Percentiles rank a stretch among this genome's conserved stretches.
Conservation (phyloP, 2,113 vertebrate genomes). For the Todiramphus saurophagus region DNA sequence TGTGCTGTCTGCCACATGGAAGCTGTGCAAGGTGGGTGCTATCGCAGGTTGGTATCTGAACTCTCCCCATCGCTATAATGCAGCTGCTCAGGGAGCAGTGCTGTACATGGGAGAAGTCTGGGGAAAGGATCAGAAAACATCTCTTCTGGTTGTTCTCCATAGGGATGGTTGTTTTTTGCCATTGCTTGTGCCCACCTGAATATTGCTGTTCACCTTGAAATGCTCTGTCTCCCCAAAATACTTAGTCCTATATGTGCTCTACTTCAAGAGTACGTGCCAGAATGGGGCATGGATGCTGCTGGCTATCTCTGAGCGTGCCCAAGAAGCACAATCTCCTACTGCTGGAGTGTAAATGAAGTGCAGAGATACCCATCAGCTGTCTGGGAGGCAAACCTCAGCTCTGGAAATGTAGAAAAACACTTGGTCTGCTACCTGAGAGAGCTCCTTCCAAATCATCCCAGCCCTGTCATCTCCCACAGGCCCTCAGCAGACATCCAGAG, state of each 20-base stretch:
- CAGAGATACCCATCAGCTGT: neutral
- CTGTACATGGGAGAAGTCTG: neutral
- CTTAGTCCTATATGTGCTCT: neutral
- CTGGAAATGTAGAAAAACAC: neutral
- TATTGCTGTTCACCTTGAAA: neutral
- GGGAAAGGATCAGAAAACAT: neutral
- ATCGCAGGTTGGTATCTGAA: rapidly evolving
- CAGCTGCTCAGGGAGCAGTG: neutral
- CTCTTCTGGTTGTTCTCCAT: neutral
- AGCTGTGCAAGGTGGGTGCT: neutral
- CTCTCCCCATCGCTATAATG: neutral
- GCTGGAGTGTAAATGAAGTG: neutral
- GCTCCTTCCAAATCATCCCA: neutral
- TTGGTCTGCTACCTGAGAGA: neutral
- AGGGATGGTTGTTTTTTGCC: neutral
- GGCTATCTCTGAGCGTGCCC: neutral
- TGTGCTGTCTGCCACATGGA: neutral
- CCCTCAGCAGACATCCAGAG: rapidly evolving
- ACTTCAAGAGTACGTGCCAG: neutral
- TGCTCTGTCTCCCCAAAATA: neutral
- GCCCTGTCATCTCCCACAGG: rapidly evolving
- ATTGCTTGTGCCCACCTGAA: neutral
- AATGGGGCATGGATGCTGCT: neutral
- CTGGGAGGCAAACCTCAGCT: neutral
- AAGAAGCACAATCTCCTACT: neutral